These are phyloP conservation scores for Leptinotarsa defecta DNA, from an alignment of 1,140 invertebrate genomes.

Conservation along the genomic window DNA sequence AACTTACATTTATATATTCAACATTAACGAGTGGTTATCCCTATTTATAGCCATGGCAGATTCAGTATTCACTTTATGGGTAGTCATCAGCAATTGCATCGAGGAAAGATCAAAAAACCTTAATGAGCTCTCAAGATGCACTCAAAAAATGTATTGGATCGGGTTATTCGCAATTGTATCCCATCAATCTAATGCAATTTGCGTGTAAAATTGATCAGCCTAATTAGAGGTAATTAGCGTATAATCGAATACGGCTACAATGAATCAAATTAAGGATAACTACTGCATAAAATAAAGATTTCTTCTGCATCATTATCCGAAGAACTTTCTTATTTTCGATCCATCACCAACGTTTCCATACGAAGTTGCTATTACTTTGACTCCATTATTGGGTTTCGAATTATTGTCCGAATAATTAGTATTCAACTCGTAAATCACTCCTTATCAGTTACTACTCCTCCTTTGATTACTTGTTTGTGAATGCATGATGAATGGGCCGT, in stretches of 20 bases:
- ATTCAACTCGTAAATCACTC: neutral
- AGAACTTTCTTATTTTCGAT: neutral
- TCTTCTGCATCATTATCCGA: neutral
- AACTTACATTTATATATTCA: no score
- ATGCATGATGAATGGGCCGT: no score
- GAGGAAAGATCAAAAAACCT: neutral
- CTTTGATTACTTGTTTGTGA: neutral
- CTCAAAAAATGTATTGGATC: neutral
- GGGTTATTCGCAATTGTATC: neutral
- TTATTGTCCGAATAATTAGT: neutral
- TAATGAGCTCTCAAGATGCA: neutral
- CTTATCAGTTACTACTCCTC: neutral
- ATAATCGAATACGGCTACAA: conserved; percentile 3
- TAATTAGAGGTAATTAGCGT: conserved; percentile 1
- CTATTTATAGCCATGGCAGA: no score
- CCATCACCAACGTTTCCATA: neutral
- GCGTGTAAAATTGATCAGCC: neutral
- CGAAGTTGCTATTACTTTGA: neutral
- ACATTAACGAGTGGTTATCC: no score
- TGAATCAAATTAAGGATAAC: conserved; percentile 2
- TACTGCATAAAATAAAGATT: conserved; percentile 1
- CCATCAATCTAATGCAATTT: conserved; percentile 3
- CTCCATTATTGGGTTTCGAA: neutral
- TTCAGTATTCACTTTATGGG: no score
- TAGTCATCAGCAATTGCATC: neutral